Base-by-base conservation (phyloP, 2,113 vertebrate species). In the Triplophysa dalaica region DNA sequence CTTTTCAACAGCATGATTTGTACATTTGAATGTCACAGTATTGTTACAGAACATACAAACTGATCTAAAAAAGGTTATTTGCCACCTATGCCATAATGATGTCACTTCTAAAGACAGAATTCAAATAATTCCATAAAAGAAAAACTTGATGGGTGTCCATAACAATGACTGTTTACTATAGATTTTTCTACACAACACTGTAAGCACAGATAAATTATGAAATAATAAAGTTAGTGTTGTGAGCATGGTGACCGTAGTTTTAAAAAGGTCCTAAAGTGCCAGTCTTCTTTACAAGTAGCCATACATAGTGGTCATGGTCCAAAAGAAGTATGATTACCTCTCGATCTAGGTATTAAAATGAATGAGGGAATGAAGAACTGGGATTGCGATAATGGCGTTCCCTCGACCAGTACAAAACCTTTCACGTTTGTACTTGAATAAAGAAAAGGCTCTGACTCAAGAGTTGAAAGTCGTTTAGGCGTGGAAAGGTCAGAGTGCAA, bases 161-260 rank as follows among this genome's bases (percentile, higher is more conserved):
- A 29, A 56, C 33, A 69, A 68, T 41, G 14, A 38, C 17, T n/a
- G 64, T 43, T 38, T 26, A n/a, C 38, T 56, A 58, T 13, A 54
- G 33, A 68, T 4, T 41, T 60, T 60, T n/a, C 22, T 11, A 81
- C 29, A 29, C 29, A 11, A 58, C 76, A 63, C 26, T 56, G 52
- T 11, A 79, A 67, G 62, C n/a, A 41, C 14, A 62, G 26, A 63
- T 75, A 48, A 41, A 60, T 61, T 78, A 72, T 22, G 58, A 22
- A 75, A 8, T 14, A 26, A 38, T 33, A 80, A 61, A 13, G 76
- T 87, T 89, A 90, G 88, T 90, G 90, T 90, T 85, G 77, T 80
- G 79, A 79, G 83, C 82, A 88, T 86, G 86, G 87, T 86, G 85
- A 77, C 85, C 85, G 43, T 6, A 1, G 19, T 21, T 21, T 52